Conservation (phyloP, 1,140 invertebrate species). For the Drosophila quadrilineata region DNA sequence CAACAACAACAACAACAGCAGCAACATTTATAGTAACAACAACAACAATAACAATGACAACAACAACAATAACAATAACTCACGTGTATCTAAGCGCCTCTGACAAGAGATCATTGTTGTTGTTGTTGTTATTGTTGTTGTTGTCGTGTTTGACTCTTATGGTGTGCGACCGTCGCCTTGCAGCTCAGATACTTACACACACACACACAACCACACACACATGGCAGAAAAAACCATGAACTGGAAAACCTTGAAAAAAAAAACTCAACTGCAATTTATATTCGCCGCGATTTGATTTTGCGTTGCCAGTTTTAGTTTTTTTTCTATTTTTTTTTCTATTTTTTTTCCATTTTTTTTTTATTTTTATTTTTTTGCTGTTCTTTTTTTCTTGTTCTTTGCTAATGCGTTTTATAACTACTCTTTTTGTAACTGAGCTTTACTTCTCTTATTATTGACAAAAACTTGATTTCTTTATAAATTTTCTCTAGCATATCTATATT, state of each 20-base stretch:
- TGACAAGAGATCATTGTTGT: slow-evolving; percentile 47
- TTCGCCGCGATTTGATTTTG: slow-evolving; percentile 51
- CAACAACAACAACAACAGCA: slow-evolving; percentile 17
- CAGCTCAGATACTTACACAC: slow-evolving; percentile 19
- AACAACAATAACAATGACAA: neutral
- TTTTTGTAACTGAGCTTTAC: too few relatives aligned
- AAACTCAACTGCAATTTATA: slow-evolving; percentile 69
- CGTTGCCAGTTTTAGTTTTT: slow-evolving; percentile 14
- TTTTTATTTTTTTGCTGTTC: too few relatives aligned
- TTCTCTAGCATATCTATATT: too few relatives aligned
- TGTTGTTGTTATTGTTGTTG: slow-evolving; percentile 34
- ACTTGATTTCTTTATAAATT: too few relatives aligned
- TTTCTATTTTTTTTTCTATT: slow-evolving; percentile 22
- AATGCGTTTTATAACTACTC: slow-evolving; percentile 5
- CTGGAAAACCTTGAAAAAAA: slow-evolving; percentile 80
- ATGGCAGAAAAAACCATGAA: slow-evolving; percentile 63
- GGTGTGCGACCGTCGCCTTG: slow-evolving; percentile 42
- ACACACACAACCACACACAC: slow-evolving; percentile 13
- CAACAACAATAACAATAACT: slow-evolving; percentile 39
- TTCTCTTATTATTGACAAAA: too few relatives aligned
- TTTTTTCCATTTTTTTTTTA: too few relatives aligned
- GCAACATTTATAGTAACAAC: slow-evolving; percentile 12
- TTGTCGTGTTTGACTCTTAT: too few relatives aligned
- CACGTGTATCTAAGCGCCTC: slow-evolving; percentile 63
- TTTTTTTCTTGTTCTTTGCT: slow-evolving; percentile 14